These are phyloP conservation scores for Petrocephalus schoutedeni DNA, from an alignment of 2,797 vertebrate genomes.

Conservation along the genomic window DNA sequence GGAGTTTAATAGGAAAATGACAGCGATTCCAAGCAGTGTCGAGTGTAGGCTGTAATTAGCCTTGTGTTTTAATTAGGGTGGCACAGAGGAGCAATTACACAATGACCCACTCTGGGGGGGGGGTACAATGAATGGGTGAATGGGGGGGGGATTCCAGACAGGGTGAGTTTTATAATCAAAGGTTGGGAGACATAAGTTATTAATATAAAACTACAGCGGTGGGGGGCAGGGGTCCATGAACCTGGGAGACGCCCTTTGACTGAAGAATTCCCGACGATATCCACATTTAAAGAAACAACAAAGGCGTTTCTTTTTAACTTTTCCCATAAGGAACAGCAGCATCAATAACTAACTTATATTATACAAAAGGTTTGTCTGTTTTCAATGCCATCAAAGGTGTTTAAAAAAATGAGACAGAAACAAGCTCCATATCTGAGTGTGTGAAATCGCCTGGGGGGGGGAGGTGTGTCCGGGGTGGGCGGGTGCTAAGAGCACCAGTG, in stretches of 20 bases:
- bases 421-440: background rate
- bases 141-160: background rate
- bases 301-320: background rate
- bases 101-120: background rate
- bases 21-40: background rate
- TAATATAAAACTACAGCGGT: background rate
- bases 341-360: background rate
- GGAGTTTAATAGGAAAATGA: slow-evolving; percentile 10
- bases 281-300: background rate
- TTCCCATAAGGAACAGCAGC: background rate
- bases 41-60: slow-evolving; percentile 34
- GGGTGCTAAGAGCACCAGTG: background rate
- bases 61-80: slow-evolving; percentile 30
- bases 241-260: background rate
- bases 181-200: background rate
- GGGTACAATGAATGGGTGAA: background rate
- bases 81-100: slow-evolving; percentile 24
- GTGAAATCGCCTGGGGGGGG: background rate
- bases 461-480: background rate
- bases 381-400: background rate
- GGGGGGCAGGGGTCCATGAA: background rate
- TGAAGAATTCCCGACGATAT: background rate
- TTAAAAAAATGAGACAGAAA: background rate
- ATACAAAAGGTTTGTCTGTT: background rate
- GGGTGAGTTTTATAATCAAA: background rate